Evolutionary conservation across 2,888 invertebrate species (phyloP), one percentile per base, ranked within the genome.

Genomic region (Poecilobothrus nobilitatus): DNA sequence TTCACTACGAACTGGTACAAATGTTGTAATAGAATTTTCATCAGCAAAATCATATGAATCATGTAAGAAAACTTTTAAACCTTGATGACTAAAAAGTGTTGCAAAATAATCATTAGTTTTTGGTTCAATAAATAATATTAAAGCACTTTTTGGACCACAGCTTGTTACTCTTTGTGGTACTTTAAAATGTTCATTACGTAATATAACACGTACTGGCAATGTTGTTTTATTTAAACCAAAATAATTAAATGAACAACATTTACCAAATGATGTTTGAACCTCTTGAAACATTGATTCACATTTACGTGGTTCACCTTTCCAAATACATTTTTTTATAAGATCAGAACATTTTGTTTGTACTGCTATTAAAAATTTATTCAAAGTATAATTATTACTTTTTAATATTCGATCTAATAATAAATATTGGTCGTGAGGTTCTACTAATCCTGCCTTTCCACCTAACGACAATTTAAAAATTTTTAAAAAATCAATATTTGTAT

Each of bases 171-270:
- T 84, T 68, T 85, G 84, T 0, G 89, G 88, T 3, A 76, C 77
- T 27, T 78, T 78, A 61, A 83, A 80, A 18, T 80, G 76, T 68
- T 80, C 79, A 64, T 78, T 44, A 44, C 44, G 44, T 44, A 44
- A 6, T 9, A 44, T 10, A 15, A 63, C 74, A 73, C 76, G 79
- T 77, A 71, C 70, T 15, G 81, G 80, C 71, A 79, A 78, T 71
- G 77, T 79, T 69, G 79, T 80, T 1, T 69, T 72, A 0, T 72
- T 21, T 2, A 82, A 74, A 0, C 84, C 87, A 70, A 84, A 86
- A 73, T 88, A 89, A 77, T 90, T 90, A 73, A 89, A 89, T 1
- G 86, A 81, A 74, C 89, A 90, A 73, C 90, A 90, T 4, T 84
- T 76, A 10, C 86, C 85, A 64, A 85, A 81, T 44, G 84, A 76